These are phyloP conservation scores for Euthynnus affinis DNA, from an alignment of 2,797 vertebrate genomes.

Conservation along the genomic window DNA sequence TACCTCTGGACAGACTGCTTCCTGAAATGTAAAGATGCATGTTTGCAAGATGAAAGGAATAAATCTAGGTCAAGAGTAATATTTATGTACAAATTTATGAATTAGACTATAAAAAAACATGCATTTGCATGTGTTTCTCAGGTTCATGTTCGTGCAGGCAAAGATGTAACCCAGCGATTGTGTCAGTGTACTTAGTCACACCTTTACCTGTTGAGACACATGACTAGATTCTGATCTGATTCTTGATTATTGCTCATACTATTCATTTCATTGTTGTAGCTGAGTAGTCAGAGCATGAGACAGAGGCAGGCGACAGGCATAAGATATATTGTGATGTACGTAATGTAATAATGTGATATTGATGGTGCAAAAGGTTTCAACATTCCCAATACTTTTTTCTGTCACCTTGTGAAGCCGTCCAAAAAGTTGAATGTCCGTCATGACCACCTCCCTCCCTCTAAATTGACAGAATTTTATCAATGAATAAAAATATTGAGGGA, in stretches of 20 bases:
- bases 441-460: neutral
- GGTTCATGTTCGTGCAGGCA: constrained; percentile 21
- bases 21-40: too few species aligned
- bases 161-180: constrained; percentile 4
- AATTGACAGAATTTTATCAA: neutral
- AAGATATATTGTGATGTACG: too few species aligned
- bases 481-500: neutral
- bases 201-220: constrained; percentile 55
- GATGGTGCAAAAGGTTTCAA: neutral
- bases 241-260: neutral
- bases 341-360: neutral
- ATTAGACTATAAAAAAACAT: neutral
- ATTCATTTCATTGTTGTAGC: neutral
- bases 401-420: neutral
- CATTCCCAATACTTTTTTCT: neutral
- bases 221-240: constrained; percentile 26
- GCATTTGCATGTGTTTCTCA: neutral
- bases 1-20: constrained; percentile 1
- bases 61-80: too few species aligned
- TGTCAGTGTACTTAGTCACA: constrained; percentile 37
- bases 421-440: too few species aligned
- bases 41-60: too few species aligned
- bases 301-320: neutral
- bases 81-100: neutral
- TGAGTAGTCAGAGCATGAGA: neutral